These are phyloP conservation scores for Metaphire vulgaris DNA, from an alignment of 1,140 invertebrate genomes.

Conservation along the genomic window DNA sequence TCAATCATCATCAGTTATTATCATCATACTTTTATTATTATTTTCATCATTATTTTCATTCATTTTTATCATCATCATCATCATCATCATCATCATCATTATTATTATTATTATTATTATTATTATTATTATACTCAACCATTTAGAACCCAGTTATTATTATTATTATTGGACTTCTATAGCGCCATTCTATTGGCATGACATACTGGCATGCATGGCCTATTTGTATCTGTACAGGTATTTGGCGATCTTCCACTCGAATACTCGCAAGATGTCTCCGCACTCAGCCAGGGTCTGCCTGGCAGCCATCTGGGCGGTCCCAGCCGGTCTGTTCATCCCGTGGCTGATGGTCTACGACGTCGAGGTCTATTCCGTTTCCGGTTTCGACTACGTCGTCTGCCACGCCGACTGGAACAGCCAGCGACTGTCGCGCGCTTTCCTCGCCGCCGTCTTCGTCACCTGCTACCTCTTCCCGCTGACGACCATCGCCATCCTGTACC, in stretches of 20 bases:
- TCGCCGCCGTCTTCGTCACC: conserved; percentile 75
- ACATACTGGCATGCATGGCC: too few relatives aligned
- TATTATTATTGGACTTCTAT: too few relatives aligned
- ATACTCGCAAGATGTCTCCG: conserved; percentile 82
- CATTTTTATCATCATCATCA: too few relatives aligned
- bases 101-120: too few relatives aligned
- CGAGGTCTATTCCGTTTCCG: background rate
- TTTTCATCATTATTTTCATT: too few relatives aligned
- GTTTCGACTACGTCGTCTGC: background rate
- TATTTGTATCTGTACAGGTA: too few relatives aligned
- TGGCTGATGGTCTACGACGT: conserved; percentile 78
- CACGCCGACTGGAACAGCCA: background rate
- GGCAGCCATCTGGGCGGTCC: conserved; percentile 77
- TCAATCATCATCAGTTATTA: too few relatives aligned
- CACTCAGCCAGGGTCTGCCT: conserved; percentile 76
- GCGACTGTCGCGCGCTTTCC: conserved; percentile 67
- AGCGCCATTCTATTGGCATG: too few relatives aligned
- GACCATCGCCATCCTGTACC: conserved; percentile 80
- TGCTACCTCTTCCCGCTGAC: conserved; percentile 84
- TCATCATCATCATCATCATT: too few relatives aligned
- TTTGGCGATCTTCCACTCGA: conserved; percentile 83
- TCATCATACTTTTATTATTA: too few relatives aligned
- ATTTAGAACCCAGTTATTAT: too few relatives aligned
- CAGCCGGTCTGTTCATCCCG: conserved; percentile 67
- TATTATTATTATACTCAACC: too few relatives aligned